phyloP scores from a whole-genome alignment of 1,140 invertebrate species.

The Himalopsyche phryganea region DNA sequence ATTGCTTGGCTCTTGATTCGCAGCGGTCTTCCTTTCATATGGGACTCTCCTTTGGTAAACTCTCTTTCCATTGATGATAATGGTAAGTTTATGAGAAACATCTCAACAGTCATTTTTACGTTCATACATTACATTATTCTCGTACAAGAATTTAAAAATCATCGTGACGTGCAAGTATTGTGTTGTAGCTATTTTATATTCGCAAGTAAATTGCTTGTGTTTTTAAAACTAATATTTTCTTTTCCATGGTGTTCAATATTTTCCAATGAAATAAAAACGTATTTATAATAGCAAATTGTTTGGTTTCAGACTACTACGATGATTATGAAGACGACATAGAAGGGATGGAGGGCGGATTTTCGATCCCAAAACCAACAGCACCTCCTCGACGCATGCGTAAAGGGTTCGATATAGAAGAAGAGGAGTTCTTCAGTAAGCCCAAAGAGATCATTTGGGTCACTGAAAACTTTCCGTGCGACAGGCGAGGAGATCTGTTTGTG shows the following conservation, averaged over 20 bases:
- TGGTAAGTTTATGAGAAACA: too few species aligned
- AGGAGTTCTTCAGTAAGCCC: slow-evolving; percentile 43
- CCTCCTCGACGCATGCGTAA: slow-evolving; percentile 38
- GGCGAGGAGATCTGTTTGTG: slow-evolving; percentile 62
- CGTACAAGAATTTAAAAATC: too few species aligned
- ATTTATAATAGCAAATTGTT: too few species aligned
- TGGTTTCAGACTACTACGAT: slow-evolving; percentile 30
- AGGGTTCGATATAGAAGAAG: slow-evolving; percentile 42
- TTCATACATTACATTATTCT: too few species aligned
- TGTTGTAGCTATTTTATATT: too few species aligned
- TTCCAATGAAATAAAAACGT: too few species aligned
- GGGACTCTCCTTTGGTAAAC: slow-evolving; percentile 7
- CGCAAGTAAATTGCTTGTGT: too few species aligned
- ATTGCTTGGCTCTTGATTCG: slow-evolving; percentile 42
- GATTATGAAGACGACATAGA: slow-evolving; percentile 33
- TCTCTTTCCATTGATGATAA: slow-evolving; percentile 22
- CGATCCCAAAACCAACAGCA: slow-evolving; percentile 38
- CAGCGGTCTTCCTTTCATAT: slow-evolving; percentile 36
- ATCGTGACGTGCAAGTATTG: too few species aligned
- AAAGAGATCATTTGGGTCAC: slow-evolving; percentile 40
- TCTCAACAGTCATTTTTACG: too few species aligned
- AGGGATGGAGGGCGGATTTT: neutral
- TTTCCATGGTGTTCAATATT: too few species aligned
- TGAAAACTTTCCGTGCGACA: slow-evolving; percentile 59
- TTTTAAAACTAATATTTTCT: too few species aligned